phyloP scores from a whole-genome alignment of 2,113 vertebrate species.

The Rhinoderma darwinii region DNA sequence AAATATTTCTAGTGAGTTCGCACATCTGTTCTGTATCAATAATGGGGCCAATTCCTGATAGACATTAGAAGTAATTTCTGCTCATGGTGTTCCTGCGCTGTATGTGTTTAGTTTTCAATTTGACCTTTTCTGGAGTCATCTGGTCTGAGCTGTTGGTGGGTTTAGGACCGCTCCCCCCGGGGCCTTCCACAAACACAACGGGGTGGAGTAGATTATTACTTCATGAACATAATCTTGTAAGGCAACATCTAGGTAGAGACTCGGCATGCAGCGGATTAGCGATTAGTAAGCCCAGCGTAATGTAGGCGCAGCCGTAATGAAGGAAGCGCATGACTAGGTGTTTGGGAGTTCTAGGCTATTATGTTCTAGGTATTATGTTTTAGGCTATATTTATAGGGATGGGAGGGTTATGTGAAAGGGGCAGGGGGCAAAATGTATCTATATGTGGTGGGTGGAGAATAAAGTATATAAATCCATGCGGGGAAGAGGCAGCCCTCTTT shows the following conservation, averaged over 20 bases:
- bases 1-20: background rate
- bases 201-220: constrained; percentile 21
- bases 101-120: constrained; percentile 5
- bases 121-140: constrained; percentile 35
- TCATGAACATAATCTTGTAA: constrained; percentile 47
- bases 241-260: background rate
- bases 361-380: no score
- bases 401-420: no score
- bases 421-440: no score
- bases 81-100: background rate
- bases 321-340: no score
- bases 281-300: no score
- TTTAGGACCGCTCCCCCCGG: background rate
- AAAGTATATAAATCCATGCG: no score
- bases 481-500: no score
- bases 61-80: constrained; percentile 28
- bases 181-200: constrained; percentile 38
- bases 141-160: background rate
- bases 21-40: constrained; percentile 34
- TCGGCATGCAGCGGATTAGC: background rate
- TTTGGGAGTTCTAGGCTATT: no score
- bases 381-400: no score
- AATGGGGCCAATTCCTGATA: background rate
- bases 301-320: no score
- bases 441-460: no score